Evolutionary conservation across 2,888 invertebrate species (phyloP).

Genomic region (Beris chalybata): DNA sequence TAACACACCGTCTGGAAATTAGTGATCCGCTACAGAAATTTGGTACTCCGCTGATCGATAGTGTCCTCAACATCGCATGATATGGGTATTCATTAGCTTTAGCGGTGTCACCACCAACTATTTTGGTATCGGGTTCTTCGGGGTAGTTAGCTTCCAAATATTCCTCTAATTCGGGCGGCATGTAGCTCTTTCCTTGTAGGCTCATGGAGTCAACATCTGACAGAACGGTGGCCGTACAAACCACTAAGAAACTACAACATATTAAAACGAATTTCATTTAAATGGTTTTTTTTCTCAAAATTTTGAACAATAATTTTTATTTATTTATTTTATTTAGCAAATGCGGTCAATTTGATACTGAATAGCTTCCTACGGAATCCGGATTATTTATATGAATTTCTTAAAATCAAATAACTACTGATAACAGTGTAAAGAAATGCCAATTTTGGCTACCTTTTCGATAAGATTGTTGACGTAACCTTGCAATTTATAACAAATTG

Average conservation of each 20-base stretch:
- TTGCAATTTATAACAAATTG: too few species aligned
- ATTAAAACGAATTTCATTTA: neutral
- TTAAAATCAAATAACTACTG: too few species aligned
- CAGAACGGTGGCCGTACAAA: neutral
- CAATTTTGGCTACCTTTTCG: too few species aligned
- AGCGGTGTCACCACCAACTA: slow-evolving; percentile 35
- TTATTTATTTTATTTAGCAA: too few species aligned
- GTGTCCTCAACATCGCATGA: slow-evolving; percentile 47
- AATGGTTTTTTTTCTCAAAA: neutral
- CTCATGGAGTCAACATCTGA: too few species aligned
- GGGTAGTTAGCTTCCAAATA: neutral
- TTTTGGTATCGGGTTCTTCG: neutral
- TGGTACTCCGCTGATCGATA: slow-evolving; percentile 36
- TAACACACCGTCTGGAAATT: slow-evolving; percentile 45
- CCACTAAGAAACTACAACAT: neutral
- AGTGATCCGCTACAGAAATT: slow-evolving; percentile 49
- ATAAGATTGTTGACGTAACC: too few species aligned
- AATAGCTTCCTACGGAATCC: too few species aligned
- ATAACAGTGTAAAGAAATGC: too few species aligned
- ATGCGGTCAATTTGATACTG: too few species aligned
- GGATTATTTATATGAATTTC: too few species aligned
- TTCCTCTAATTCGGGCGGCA: slow-evolving; percentile 11
- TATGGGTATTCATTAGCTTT: slow-evolving; percentile 46
- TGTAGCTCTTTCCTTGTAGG: slow-evolving; percentile 4
- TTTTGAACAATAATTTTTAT: too few species aligned